phyloP scores from a whole-genome alignment of 1,140 invertebrate species.

The Whitmania pigra region DNA sequence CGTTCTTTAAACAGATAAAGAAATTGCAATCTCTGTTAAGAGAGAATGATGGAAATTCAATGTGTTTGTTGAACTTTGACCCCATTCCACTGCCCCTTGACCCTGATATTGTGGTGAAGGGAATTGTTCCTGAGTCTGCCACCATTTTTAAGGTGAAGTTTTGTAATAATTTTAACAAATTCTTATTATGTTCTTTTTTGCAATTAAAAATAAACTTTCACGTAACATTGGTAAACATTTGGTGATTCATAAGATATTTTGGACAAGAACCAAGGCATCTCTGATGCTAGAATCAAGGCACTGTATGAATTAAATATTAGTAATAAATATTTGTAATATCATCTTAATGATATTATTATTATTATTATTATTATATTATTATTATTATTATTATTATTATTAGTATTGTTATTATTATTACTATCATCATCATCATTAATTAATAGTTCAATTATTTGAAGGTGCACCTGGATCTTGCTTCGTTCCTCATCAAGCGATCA shows the following conservation, averaged over 20 bases:
- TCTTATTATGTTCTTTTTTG: neutral
- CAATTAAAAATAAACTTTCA: neutral
- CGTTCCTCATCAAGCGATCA: constrained; percentile 77
- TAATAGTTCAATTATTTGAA: neutral
- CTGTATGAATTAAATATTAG: no score
- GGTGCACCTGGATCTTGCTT: constrained; percentile 59
- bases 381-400: no score
- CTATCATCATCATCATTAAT: no score
- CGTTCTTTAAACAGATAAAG: constrained; percentile 50
- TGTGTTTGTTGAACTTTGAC: constrained; percentile 80
- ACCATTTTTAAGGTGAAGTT: constrained; percentile 65
- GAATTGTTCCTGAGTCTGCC: constrained; percentile 70
- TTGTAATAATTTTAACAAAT: neutral
- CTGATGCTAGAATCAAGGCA: no score
- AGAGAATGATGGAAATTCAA: constrained; percentile 62
- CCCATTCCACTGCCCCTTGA: constrained; percentile 64
- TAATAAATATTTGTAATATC: no score
- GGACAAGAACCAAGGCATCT: no score
- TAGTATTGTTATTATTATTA: no score
- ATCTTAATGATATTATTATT: no score
- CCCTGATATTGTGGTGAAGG: constrained; percentile 74
- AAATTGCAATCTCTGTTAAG: constrained; percentile 60
- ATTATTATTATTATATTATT: no score
- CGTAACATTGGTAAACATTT: no score
- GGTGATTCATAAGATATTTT: no score